Evolutionary conservation across 2,888 invertebrate species (phyloP).

Genomic region (Harmothoe impar): DNA sequence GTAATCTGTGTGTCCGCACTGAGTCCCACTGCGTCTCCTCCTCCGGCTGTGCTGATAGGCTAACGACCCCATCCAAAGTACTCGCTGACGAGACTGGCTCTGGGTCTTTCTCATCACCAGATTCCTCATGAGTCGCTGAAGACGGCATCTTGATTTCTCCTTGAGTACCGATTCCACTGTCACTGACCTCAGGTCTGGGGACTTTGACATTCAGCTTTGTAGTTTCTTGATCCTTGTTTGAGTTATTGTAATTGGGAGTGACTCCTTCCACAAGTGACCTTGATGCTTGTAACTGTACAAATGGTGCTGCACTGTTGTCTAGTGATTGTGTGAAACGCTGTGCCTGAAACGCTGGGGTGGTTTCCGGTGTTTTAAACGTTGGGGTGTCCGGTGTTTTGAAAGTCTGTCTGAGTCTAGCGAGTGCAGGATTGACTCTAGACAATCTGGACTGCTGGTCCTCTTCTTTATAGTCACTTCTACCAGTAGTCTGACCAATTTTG

Average conservation of each 20-base stretch:
- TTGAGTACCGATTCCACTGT: constrained; percentile 43
- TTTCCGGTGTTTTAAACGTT: background rate
- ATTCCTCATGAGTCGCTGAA: background rate
- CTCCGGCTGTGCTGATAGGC: constrained; percentile 32
- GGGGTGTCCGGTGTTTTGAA: constrained; percentile 18
- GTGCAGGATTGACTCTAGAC: constrained; percentile 41
- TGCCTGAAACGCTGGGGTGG: too few relatives aligned
- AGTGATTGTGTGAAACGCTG: too few relatives aligned
- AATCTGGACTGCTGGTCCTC: constrained; percentile 27
- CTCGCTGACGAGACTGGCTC: constrained; percentile 42
- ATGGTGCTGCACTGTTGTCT: too few relatives aligned
- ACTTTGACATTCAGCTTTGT: background rate
- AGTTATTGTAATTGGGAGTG: background rate
- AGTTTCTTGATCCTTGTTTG: background rate
- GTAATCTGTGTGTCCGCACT: background rate
- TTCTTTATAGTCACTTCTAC: background rate
- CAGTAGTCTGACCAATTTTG: background rate
- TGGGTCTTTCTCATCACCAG: background rate
- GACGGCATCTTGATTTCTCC: background rate
- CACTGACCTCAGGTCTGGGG: background rate
- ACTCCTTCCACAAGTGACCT: background rate
- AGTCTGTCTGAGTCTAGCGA: constrained; percentile 10
- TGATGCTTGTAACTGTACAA: background rate
- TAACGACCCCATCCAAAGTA: constrained; percentile 40
- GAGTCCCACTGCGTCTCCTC: constrained; percentile 15